Evolutionary conservation across 1,140 invertebrate genomes (phyloP).

Genomic region (Spodoptera litura): DNA sequence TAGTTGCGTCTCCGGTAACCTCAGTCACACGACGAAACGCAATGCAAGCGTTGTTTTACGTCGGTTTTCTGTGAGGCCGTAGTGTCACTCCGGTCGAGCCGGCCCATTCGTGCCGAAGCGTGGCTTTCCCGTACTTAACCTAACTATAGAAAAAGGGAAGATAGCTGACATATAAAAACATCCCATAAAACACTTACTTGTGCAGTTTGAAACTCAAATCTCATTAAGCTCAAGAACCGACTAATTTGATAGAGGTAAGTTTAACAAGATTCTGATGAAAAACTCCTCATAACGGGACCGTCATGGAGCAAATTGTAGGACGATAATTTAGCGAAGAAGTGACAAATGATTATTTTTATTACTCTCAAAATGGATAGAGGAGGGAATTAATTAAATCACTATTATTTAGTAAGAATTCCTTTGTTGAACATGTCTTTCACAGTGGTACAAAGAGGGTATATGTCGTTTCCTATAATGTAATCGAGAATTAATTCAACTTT

Average conservation of each 20-base stretch:
- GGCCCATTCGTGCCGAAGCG: too few species aligned
- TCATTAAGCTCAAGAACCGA: slow-evolving; percentile 1
- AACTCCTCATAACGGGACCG: not conserved
- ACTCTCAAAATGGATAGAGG: slow-evolving; percentile 47
- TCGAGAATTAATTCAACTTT: too few species aligned
- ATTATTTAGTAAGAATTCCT: not conserved
- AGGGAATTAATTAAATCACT: slow-evolving; percentile 55
- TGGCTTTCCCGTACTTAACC: too few species aligned
- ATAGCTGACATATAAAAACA: too few species aligned
- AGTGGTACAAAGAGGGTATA: not conserved
- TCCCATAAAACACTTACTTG: too few species aligned
- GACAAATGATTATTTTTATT: slow-evolving; percentile 65
- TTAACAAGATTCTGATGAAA: slow-evolving; percentile 10
- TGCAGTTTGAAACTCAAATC: not conserved
- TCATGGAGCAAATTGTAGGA: slow-evolving; percentile 32
- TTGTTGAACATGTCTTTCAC: not conserved
- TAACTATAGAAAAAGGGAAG: too few species aligned
- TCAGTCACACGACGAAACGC: too few species aligned
- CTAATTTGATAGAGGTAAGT: slow-evolving; percentile 26
- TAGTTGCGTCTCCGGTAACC: too few species aligned
- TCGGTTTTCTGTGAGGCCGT: too few species aligned
- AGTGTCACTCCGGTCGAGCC: too few species aligned
- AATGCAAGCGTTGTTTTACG: too few species aligned
- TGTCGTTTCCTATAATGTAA: too few species aligned
- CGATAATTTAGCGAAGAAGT: slow-evolving; percentile 2